These are phyloP conservation scores for Boleophthalmus pectinirostris DNA, from an alignment of 2,113 vertebrate genomes.

Conservation along the genomic window DNA sequence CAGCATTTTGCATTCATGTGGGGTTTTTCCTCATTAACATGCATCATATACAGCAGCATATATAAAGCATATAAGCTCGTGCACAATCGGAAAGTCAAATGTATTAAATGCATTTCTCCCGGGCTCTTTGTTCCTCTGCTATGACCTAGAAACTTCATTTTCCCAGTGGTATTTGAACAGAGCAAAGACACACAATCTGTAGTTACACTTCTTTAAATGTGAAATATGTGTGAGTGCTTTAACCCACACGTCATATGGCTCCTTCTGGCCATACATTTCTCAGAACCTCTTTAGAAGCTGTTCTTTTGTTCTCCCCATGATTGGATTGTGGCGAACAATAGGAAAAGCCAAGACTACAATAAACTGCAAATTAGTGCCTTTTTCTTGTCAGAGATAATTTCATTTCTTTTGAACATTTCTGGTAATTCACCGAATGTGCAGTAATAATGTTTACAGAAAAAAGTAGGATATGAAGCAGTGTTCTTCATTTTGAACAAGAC, in stretches of 20 bases:
- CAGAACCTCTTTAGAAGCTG: slow-evolving; percentile 33
- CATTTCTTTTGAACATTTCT: background rate
- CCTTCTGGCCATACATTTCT: slow-evolving; percentile 41
- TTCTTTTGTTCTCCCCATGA: slow-evolving; percentile 51
- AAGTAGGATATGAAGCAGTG: background rate
- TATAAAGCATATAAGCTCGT: slow-evolving; percentile 16
- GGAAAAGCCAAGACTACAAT: slow-evolving; percentile 48
- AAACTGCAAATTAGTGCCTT: slow-evolving; percentile 44
- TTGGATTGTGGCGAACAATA: slow-evolving; percentile 55
- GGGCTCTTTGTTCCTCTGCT: slow-evolving; percentile 23
- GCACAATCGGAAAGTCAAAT: slow-evolving; percentile 30
- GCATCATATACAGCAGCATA: slow-evolving; percentile 5
- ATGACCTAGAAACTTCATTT: slow-evolving; percentile 58
- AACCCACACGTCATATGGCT: slow-evolving; percentile 40
- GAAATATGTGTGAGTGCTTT: slow-evolving; percentile 15
- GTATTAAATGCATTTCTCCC: slow-evolving; percentile 43
- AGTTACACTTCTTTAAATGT: slow-evolving; percentile 43
- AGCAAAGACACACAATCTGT: slow-evolving; percentile 43
- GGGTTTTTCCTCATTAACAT: slow-evolving; percentile 23
- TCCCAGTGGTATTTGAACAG: slow-evolving; percentile 50
- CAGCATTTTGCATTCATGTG: slow-evolving; percentile 20
- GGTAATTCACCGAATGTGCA: background rate
- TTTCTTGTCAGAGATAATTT: slow-evolving; percentile 15
- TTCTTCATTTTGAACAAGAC: background rate
- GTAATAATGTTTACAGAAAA: background rate